phyloP scores from a whole-genome alignment of 2,113 vertebrate species.

The Haliaeetus leucogaster region DNA sequence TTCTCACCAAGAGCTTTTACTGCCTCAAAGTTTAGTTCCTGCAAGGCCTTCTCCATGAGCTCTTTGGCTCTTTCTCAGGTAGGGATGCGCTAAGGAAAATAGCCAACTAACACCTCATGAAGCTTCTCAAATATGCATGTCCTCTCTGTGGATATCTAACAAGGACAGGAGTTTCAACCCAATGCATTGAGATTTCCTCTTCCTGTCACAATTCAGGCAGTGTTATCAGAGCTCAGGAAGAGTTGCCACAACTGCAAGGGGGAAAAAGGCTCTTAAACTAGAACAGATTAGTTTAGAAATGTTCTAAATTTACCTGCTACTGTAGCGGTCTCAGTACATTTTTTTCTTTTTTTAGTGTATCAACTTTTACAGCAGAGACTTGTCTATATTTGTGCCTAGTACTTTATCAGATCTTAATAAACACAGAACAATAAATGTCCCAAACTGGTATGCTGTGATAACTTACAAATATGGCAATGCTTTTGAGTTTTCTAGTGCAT shows the following conservation, averaged over 20 bases:
- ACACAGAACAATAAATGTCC: background rate
- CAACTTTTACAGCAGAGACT: background rate
- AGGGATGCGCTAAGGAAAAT: background rate
- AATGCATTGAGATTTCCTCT: background rate
- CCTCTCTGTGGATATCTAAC: background rate
- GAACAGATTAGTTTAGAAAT: background rate
- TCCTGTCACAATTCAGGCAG: background rate
- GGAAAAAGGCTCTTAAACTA: background rate
- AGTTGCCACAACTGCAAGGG: background rate
- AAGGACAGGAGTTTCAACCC: background rate
- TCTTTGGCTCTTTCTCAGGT: background rate
- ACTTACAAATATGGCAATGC: background rate
- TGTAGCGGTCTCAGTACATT: background rate
- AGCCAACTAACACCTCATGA: background rate
- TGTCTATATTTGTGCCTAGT: background rate
- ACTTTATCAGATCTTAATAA: constrained; percentile 15
- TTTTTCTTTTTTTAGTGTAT: background rate
- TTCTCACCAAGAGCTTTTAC: background rate
- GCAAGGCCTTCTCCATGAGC: background rate
- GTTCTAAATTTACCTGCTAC: background rate
- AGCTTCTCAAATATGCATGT: background rate
- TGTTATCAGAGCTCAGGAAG: background rate
- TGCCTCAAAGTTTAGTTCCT: background rate
- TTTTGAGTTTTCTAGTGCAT: background rate
- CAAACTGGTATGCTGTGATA: background rate